Percentiles rank a stretch among this genome's conserved stretches.
phyloP scores from a whole-genome alignment of 2,888 invertebrate genomes.

The Andricus curvator region DNA sequence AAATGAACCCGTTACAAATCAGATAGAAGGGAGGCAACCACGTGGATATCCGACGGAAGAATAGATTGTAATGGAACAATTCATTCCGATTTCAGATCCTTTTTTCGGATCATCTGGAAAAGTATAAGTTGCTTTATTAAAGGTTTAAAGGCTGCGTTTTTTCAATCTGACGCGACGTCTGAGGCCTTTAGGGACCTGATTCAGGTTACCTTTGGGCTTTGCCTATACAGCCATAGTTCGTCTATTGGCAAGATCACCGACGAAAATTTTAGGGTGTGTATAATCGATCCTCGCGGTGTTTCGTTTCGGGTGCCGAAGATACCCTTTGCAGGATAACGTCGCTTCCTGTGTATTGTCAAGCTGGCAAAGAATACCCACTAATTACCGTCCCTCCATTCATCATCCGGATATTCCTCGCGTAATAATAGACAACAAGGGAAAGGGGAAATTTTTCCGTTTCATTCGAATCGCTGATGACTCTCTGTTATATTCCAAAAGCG shows the following conservation, averaged over 20 bases:
- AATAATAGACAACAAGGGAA: conserved; percentile 11
- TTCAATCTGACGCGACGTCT: background rate
- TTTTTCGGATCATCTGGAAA: conserved; percentile 16
- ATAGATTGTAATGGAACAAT: conserved; percentile 10
- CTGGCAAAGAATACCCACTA: conserved; percentile 54
- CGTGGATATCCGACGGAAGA: background rate
- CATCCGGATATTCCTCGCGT: conserved; percentile 19
- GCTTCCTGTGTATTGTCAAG: conserved; percentile 55
- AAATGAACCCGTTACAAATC: conserved; percentile 4
- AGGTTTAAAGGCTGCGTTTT: conserved; percentile 2
- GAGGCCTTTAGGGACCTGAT: background rate
- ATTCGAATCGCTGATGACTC: background rate
- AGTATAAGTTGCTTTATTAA: background rate
- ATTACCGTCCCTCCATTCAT: conserved; percentile 52
- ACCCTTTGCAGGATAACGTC: conserved; percentile 44
- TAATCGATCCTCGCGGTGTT: conserved; percentile 37
- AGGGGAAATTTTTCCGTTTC: background rate
- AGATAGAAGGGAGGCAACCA: background rate
- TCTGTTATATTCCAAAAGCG: background rate
- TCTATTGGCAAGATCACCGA: conserved; percentile 30
- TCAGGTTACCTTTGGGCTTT: conserved; percentile 34
- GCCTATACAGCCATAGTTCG: background rate
- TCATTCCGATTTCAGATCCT: background rate
- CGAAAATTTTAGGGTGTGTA: conserved; percentile 35
- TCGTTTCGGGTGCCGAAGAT: conserved; percentile 44